These are phyloP conservation scores for Hycleus phaleratus DNA, from an alignment of 1,140 invertebrate species.

Conservation along the genomic window DNA sequence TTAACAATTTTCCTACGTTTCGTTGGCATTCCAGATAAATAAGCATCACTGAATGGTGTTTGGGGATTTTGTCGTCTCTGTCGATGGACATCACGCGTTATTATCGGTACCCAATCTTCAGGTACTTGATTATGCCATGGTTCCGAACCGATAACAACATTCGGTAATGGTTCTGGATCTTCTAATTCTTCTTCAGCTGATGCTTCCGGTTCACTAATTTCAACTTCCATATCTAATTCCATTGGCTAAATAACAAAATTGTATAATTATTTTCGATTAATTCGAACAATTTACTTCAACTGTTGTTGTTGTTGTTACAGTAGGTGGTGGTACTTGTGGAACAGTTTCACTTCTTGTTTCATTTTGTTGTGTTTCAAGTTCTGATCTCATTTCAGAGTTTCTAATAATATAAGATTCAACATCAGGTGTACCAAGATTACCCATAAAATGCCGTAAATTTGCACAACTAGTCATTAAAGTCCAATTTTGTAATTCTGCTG, in stretches of 20 bases:
- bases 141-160: conserved; percentile 48
- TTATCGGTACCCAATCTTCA: conserved; percentile 75
- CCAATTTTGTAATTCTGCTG: conserved; percentile 32
- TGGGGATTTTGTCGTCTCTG: conserved; percentile 50
- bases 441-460: conserved; percentile 22
- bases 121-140: conserved; percentile 50
- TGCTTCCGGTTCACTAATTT: background rate
- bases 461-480: conserved; percentile 27
- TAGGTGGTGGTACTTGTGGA: background rate
- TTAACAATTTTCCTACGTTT: conserved; percentile 68
- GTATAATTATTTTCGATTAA: too few species aligned
- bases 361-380: conserved; percentile 1
- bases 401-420: conserved; percentile 32
- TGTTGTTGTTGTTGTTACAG: background rate
- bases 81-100: conserved; percentile 60
- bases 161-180: conserved; percentile 40
- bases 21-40: conserved; percentile 69
- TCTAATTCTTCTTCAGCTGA: conserved; percentile 4
- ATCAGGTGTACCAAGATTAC: conserved; percentile 21
- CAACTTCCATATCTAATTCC: conserved; percentile 33
- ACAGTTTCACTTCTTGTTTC: conserved; percentile 8
- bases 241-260: conserved; percentile 28
- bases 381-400: conserved; percentile 5
- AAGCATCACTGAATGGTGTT: conserved; percentile 70
- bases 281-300: background rate